Evolutionary conservation across 2,888 invertebrate species (phyloP).

Genomic region (Megalurothrips usitatus): DNA sequence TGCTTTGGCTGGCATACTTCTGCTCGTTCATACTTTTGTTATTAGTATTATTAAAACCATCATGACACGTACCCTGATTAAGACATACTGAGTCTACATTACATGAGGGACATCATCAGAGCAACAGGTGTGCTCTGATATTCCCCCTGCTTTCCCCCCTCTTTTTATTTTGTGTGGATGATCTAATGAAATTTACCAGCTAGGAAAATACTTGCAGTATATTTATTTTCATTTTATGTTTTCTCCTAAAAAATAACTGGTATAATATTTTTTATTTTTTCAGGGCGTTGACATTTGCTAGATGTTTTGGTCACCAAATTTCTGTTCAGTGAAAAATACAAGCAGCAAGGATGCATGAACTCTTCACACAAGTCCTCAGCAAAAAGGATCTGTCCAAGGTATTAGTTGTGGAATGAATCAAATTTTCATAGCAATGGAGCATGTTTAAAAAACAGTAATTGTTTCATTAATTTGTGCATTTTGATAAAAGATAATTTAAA

Average conservation of each 20-base stretch:
- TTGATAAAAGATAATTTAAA: slow-evolving; percentile 27
- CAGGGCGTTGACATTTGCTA: background rate
- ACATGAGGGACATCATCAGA: background rate
- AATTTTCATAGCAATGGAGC: background rate
- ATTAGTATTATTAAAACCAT: too few species aligned
- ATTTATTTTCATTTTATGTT: too few species aligned
- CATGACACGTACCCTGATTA: too few species aligned
- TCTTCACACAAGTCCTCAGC: slow-evolving; percentile 83
- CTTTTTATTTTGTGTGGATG: too few species aligned
- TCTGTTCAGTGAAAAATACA: too few species aligned
- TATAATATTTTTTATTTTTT: background rate
- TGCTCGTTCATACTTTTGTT: too few species aligned
- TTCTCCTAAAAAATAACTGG: background rate
- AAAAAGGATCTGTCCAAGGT: slow-evolving; percentile 77
- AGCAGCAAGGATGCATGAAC: slow-evolving; percentile 70
- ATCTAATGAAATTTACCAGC: too few species aligned
- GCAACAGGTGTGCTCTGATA: background rate
- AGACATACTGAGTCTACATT: too few species aligned
- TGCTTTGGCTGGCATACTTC: too few species aligned
- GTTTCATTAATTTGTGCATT: slow-evolving; percentile 22
- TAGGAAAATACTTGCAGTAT: too few species aligned
- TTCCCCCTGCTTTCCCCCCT: background rate
- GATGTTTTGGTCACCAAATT: background rate
- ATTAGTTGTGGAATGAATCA: slow-evolving; percentile 32
- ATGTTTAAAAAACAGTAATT: background rate